Base-by-base conservation (phyloP, 2,888 invertebrate genomes). In the Pterostichus madidus region DNA sequence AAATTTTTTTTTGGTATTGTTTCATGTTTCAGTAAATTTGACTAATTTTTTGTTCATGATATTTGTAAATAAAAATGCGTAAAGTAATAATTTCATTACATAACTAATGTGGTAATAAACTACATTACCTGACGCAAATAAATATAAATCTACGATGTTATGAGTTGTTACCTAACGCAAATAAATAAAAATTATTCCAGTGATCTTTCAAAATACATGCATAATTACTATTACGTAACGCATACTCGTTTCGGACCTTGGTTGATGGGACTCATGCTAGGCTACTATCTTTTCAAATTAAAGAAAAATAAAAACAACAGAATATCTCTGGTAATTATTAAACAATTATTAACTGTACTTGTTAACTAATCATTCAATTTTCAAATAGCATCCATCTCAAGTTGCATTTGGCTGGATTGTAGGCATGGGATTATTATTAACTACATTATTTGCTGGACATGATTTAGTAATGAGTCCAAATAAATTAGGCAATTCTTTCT, bases 231-330 rank as follows among this genome's bases (percentile, higher is more conserved):
- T 17, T 32, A 32, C 6, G 11, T 15, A 8, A 61, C 61, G 6
- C 81, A 81, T 59, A 81, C 81, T 7, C 52, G 81, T 15, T 81
- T 46, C 32, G 81, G 81, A 11, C 73, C 81, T 2, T 81, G 75
- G 75, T 15, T 81, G 17, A 81, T 81, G 61, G 81, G 81, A 13
- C 39, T 81, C 17, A 81, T 81, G 73, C 39, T 81, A 31, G 81
- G 81, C 5, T 75, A 75, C 39, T 81, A 81, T 32, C 24, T 81
- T 8, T 81, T 59, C 35, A 52, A 32, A 81, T 59, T 81, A 46
- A 73, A 59, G 32, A 81, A 81, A 75, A 15, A 59, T 13, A 7
- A 44, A 17, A 35, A 44, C 10, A 44, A 39, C 11, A 44, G 17
- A 17, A 68, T 61, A n/a, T 35, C 8, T 31, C 11, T 44, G 59